phyloP scores from a whole-genome alignment of 1,140 invertebrate genomes.

The Nixonia krombeini region DNA sequence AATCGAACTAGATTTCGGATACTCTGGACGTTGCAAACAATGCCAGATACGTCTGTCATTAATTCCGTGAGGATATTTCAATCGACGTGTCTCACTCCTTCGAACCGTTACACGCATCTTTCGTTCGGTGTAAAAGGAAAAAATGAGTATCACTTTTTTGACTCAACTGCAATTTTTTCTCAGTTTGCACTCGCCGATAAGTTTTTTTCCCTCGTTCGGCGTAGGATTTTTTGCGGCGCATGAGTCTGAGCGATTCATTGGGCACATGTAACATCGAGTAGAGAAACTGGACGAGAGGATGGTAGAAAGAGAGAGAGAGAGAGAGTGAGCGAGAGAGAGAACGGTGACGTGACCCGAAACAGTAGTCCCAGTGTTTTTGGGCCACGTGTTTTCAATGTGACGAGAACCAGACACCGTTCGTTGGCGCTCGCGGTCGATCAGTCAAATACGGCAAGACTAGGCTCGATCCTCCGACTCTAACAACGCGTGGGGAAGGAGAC shows the following conservation, averaged over 20 bases:
- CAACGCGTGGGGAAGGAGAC: slow-evolving; percentile 17
- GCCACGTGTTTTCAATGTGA: slow-evolving; percentile 50
- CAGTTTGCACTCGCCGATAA: background rate
- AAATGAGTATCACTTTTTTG: too few species aligned
- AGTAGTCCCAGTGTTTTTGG: slow-evolving; percentile 49
- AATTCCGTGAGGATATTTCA: too few species aligned
- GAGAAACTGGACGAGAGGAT: too few species aligned
- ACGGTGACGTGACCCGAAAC: slow-evolving; percentile 36
- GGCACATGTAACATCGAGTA: slow-evolving; percentile 33
- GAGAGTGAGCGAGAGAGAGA: too few species aligned
- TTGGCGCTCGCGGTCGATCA: slow-evolving; percentile 49
- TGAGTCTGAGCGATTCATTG: slow-evolving; percentile 34
- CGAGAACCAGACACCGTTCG: slow-evolving; percentile 46
- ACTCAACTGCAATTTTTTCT: too few species aligned
- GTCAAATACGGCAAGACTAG: slow-evolving; percentile 28
- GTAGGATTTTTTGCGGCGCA: slow-evolving; percentile 28
- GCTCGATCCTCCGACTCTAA: slow-evolving; percentile 34
- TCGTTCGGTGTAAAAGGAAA: too few species aligned
- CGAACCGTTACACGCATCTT: too few species aligned
- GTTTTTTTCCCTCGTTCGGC: slow-evolving; percentile 5
- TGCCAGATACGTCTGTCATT: too few species aligned
- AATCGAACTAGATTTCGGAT: too few species aligned
- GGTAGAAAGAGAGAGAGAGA: too few species aligned
- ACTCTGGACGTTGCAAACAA: too few species aligned
- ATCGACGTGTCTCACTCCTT: too few species aligned